Conservation (phyloP, 1,140 invertebrate genomes). For the Nephila pilipes region DNA sequence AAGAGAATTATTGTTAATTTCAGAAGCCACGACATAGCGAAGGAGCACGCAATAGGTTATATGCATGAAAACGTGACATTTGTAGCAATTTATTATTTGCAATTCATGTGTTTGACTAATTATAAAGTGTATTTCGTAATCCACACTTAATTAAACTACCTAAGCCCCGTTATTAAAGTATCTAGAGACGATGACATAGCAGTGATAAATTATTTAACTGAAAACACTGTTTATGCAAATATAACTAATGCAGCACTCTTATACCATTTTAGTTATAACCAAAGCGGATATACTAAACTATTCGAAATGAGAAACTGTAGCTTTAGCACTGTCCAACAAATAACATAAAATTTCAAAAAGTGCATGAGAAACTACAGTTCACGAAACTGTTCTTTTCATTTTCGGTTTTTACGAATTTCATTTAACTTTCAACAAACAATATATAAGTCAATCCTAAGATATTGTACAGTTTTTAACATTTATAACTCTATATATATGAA, state of each 20-base stretch:
- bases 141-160: constrained; percentile 36
- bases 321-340: no score
- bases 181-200: not conserved
- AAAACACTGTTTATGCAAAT: constrained; percentile 10
- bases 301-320: no score
- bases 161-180: constrained; percentile 23
- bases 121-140: constrained; percentile 42
- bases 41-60: not conserved
- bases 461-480: no score
- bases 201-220: not conserved
- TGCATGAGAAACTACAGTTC: no score
- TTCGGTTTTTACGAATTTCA: no score
- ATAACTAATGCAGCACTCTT: not conserved
- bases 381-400: no score
- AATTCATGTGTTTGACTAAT: constrained; percentile 50
- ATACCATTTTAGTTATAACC: not conserved
- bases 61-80: constrained; percentile 39
- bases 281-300: no score
- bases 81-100: constrained; percentile 56
- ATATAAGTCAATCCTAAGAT: no score
- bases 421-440: no score
- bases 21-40: not conserved
- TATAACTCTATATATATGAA: no score
- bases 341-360: no score
- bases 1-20: constrained; percentile 35